These are phyloP conservation scores for Eira barbara DNA, from an alignment of 2,113 vertebrate species.

Conservation along the genomic window DNA sequence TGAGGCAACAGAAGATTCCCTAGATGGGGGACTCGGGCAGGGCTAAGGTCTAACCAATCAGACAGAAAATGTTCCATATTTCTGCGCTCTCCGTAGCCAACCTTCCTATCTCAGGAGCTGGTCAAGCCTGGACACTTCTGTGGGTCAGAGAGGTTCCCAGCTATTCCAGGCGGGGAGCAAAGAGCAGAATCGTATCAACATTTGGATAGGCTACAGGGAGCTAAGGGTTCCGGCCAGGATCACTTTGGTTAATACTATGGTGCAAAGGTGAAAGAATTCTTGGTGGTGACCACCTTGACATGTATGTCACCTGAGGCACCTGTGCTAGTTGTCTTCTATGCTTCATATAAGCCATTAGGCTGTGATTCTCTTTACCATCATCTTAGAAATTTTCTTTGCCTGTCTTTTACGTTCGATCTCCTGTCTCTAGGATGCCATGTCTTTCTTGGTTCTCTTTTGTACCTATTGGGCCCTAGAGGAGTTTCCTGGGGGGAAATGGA, in stretches of 20 bases:
- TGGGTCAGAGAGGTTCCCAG: neutral
- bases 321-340: neutral
- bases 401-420: neutral
- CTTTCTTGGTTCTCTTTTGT: neutral
- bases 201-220: neutral
- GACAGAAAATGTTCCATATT: neutral
- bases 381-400: neutral
- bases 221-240: neutral
- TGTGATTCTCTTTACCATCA: neutral
- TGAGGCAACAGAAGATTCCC: neutral
- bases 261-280: neutral
- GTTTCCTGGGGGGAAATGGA: neutral
- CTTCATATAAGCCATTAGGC: neutral
- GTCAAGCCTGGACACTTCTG: neutral
- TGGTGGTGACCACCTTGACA: neutral
- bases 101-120: neutral
- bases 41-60: no score
- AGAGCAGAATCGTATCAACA: neutral
- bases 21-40: fast-evolving
- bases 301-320: fast-evolving
- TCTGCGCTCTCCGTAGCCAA: neutral
- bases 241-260: neutral
- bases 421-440: neutral
- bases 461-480: neutral
- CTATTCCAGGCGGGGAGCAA: neutral